phyloP scores from a whole-genome alignment of 2,113 vertebrate species.

The Prinia subflava region DNA sequence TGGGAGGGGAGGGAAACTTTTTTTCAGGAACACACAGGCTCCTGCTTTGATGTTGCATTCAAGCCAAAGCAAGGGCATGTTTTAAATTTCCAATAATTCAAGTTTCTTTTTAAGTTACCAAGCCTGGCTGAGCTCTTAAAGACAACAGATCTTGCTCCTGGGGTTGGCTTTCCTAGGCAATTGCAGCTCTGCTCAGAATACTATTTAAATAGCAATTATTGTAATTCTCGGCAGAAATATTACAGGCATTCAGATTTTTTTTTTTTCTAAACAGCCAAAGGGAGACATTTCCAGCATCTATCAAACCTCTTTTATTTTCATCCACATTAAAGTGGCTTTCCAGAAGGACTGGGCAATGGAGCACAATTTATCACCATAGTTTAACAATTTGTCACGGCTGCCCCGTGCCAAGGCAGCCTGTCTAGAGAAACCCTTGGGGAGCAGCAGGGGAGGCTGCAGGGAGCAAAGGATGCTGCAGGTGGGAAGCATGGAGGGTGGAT shows the following conservation, averaged over 20 bases:
- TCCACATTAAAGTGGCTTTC: conserved; percentile 44
- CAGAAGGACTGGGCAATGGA: neutral
- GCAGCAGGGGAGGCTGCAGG: neutral
- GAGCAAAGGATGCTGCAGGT: neutral
- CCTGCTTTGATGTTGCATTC: conserved; percentile 40
- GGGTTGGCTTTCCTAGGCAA: conserved; percentile 58
- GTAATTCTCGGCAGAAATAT: conserved; percentile 68
- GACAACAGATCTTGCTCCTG: conserved; percentile 59
- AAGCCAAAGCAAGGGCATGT: conserved; percentile 39
- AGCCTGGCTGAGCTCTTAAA: conserved; percentile 45
- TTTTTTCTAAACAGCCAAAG: conserved; percentile 11
- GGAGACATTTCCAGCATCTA: conserved; percentile 40
- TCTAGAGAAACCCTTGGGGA: neutral
- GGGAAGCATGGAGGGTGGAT: neutral
- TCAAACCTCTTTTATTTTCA: conserved; percentile 58
- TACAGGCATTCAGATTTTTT: conserved; percentile 56
- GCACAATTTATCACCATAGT: conserved; percentile 15
- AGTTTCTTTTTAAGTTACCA: conserved; percentile 51
- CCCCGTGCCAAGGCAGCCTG: neutral
- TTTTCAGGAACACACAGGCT: neutral
- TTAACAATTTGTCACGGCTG: neutral
- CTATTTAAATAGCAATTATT: conserved; percentile 71
- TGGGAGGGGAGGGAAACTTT: neutral
- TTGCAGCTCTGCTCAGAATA: conserved; percentile 41
- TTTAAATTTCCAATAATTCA: conserved; percentile 51